phyloP scores from a whole-genome alignment of 64 coral and sea anemone genomes.

The Pocillopora damicornis region DNA sequence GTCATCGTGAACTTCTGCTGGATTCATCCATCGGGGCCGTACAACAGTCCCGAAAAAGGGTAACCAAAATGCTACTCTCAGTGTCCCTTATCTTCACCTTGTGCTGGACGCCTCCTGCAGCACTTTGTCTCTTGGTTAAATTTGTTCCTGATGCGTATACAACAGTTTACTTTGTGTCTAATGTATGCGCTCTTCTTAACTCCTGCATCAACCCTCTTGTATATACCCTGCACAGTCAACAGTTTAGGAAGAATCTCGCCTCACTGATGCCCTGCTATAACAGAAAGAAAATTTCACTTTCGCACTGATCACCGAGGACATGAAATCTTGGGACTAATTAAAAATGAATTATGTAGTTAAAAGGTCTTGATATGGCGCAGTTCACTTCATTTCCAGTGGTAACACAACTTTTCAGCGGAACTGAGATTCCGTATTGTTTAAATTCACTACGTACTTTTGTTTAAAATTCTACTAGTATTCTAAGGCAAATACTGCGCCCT shows the following conservation, averaged over 20 bases:
- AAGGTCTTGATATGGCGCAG: too few species aligned
- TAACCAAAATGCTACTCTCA: constrained; percentile 39
- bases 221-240: constrained; percentile 47
- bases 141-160: not conserved
- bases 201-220: constrained; percentile 46
- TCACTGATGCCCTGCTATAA: not conserved
- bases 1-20: not conserved
- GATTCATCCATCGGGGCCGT: not conserved
- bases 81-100: constrained; percentile 35
- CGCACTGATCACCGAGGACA: not conserved
- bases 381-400: too few species aligned
- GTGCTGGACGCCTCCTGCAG: constrained; percentile 33
- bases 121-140: constrained; percentile 5
- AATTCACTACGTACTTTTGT: too few species aligned
- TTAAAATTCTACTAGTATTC: too few species aligned
- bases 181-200: constrained; percentile 23
- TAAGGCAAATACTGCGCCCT: too few species aligned
- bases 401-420: too few species aligned
- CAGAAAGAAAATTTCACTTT: not conserved
- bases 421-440: too few species aligned
- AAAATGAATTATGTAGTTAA: too few species aligned
- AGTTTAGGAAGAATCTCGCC: constrained; percentile 22
- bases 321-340: not conserved
- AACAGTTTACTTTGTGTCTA: not conserved
- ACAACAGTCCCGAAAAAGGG: not conserved